A percentile compares a stretch with the other conserved stretches of the same genome.
Evolutionary conservation across 1,140 invertebrate genomes (phyloP).

Genomic region (Lamellibrachia luymesi): DNA sequence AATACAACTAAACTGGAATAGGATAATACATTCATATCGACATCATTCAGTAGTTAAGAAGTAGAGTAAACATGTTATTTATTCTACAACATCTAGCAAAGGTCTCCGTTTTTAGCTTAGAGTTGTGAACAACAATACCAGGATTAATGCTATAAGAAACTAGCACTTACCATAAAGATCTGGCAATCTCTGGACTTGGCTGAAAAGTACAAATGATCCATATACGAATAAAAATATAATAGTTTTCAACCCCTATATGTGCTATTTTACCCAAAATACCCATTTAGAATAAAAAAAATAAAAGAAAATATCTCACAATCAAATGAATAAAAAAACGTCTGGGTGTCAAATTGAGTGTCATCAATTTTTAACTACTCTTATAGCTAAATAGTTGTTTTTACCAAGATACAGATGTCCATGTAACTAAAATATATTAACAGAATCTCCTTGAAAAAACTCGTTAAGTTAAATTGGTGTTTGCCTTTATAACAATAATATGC

Average conservation of each 20-base stretch:
- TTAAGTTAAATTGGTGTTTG: too few species aligned
- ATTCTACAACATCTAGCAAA: neutral
- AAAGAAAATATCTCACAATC: neutral
- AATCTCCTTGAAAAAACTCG: too few species aligned
- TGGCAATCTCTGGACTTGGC: conserved; percentile 78
- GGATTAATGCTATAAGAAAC: conserved; percentile 3
- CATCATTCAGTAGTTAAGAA: conserved; percentile 52
- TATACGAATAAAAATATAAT: conserved; percentile 22
- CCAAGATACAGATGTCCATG: too few species aligned
- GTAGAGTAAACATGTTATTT: conserved; percentile 60
- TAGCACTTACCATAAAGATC: conserved; percentile 56
- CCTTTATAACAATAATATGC: too few species aligned
- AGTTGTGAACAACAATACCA: conserved; percentile 42
- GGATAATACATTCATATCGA: neutral
- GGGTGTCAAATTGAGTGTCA: too few species aligned
- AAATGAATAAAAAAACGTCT: neutral
- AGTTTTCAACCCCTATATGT: neutral
- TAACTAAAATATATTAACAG: too few species aligned
- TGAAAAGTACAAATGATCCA: conserved; percentile 55
- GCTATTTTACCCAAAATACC: too few species aligned
- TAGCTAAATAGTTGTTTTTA: too few species aligned
- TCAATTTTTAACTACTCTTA: too few species aligned
- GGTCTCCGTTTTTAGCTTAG: conserved; percentile 36
- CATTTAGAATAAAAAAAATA: neutral
- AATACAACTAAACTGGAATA: too few species aligned